Evolutionary conservation across 2,113 vertebrate genomes (phyloP).

Genomic region (Labeo catla): DNA sequence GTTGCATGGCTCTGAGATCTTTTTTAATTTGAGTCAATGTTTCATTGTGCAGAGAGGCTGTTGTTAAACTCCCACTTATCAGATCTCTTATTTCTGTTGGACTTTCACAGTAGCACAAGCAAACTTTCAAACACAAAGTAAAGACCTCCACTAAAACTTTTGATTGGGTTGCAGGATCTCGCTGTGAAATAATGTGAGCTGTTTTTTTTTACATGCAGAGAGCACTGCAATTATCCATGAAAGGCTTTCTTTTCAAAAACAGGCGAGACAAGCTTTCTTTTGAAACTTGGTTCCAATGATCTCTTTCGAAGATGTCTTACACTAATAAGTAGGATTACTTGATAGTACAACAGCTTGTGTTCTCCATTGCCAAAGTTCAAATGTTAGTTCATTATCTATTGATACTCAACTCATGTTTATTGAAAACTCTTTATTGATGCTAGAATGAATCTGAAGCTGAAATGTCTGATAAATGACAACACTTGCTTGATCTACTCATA

Average conservation of each 20-base stretch:
- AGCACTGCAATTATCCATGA: slow-evolving; percentile 42
- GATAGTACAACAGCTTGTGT: slow-evolving; percentile 1
- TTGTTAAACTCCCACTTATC: slow-evolving; percentile 34
- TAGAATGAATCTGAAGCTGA: not conserved
- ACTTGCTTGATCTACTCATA: slow-evolving; percentile 12
- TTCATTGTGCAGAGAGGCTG: slow-evolving; percentile 38
- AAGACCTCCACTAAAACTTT: slow-evolving; percentile 47
- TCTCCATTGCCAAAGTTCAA: not conserved
- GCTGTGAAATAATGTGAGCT: slow-evolving; percentile 29
- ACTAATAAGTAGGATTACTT: slow-evolving; percentile 6
- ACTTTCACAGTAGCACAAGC: slow-evolving; percentile 20
- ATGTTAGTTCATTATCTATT: slow-evolving; percentile 3
- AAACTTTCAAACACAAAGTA: slow-evolving; percentile 43
- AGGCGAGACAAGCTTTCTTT: slow-evolving; percentile 18
- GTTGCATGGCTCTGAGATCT: slow-evolving; percentile 26
- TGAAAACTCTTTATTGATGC: not conserved
- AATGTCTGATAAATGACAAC: not conserved
- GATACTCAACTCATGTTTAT: not conserved
- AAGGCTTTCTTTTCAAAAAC: slow-evolving; percentile 35
- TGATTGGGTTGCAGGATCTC: slow-evolving; percentile 31
- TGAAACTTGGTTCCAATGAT: slow-evolving; percentile 1
- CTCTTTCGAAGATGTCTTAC: not conserved
- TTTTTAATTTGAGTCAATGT: slow-evolving; percentile 44
- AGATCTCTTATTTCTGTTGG: slow-evolving; percentile 37
- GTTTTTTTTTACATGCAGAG: slow-evolving; percentile 27